phyloP scores from a whole-genome alignment of 2,888 invertebrate species.

The Heliconius aoede region DNA sequence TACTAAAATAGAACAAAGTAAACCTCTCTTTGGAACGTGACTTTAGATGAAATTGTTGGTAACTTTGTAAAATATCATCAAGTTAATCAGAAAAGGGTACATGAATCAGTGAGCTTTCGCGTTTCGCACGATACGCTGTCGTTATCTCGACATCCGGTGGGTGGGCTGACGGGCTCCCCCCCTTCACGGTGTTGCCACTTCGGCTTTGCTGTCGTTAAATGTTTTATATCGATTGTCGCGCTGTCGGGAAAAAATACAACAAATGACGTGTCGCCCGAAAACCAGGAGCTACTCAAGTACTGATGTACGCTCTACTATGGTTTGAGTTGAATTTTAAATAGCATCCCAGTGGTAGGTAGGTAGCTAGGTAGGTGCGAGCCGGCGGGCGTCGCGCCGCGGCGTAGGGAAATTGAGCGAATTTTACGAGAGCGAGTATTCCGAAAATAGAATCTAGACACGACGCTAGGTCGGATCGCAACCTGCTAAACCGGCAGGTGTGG shows the following conservation, averaged over 20 bases:
- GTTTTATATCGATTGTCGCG: conserved; percentile 60
- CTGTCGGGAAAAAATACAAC: conserved; percentile 1
- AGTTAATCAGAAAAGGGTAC: conserved; percentile 41
- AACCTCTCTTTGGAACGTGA: conserved; percentile 5
- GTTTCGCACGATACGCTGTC: conserved; percentile 61
- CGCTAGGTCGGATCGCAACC: conserved; percentile 74
- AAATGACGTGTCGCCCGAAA: neutral
- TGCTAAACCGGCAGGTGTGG: conserved; percentile 79
- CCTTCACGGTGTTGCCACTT: conserved; percentile 58
- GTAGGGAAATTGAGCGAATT: conserved; percentile 49
- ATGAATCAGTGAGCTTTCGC: conserved; percentile 58
- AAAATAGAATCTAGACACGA: conserved; percentile 75
- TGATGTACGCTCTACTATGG: neutral
- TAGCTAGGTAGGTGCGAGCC: no score
- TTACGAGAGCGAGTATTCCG: conserved; percentile 59
- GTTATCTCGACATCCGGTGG: conserved; percentile 70
- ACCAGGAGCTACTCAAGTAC: no score
- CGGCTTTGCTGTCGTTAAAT: conserved; percentile 56
- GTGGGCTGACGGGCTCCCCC: conserved; percentile 60
- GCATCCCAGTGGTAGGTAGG: neutral
- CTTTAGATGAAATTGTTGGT: conserved; percentile 29
- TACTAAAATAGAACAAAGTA: conserved; percentile 5
- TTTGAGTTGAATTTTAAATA: neutral
- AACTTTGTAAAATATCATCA: conserved; percentile 34
- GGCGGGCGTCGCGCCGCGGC: neutral